Percentiles rank a stretch among this genome's conserved stretches.
Evolutionary conservation across 2,888 invertebrate species (phyloP).

Genomic region (Erpobdella octoculata): DNA sequence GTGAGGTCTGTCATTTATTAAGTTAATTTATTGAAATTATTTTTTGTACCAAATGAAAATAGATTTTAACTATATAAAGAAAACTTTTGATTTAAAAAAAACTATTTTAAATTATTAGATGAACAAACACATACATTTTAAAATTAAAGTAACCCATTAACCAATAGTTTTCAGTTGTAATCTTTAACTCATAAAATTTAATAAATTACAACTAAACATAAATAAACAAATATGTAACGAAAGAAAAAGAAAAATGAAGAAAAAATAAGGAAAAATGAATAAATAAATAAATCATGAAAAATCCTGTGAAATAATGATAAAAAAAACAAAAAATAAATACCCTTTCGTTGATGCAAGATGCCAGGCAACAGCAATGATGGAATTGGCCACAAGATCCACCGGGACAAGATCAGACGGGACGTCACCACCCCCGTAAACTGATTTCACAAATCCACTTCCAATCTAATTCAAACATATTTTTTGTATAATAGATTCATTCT

Average conservation of each 20-base stretch:
- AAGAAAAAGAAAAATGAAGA: no score
- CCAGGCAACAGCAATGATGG: constrained; percentile 25
- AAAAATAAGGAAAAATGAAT: no score
- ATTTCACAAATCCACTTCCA: constrained; percentile 23
- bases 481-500: no score
- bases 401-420: constrained; percentile 22
- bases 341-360: neutral
- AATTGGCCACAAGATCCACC: constrained; percentile 25
- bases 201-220: no score
- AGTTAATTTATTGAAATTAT: neutral
- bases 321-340: neutral
- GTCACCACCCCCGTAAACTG: constrained; percentile 10
- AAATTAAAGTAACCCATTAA: no score
- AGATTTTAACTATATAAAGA: neutral
- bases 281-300: no score
- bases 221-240: no score
- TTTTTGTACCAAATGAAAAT: neutral
- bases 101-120: neutral
- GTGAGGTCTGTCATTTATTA: no score
- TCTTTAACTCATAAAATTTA: no score
- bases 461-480: no score
- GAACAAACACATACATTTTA: neutral
- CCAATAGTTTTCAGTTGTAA: no score
- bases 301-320: constrained; percentile 12
- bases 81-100: neutral